Percentiles rank a stretch among this genome's conserved stretches.
Conservation (phyloP, 1,140 invertebrate genomes). For the Andrena cerasifolii region DNA sequence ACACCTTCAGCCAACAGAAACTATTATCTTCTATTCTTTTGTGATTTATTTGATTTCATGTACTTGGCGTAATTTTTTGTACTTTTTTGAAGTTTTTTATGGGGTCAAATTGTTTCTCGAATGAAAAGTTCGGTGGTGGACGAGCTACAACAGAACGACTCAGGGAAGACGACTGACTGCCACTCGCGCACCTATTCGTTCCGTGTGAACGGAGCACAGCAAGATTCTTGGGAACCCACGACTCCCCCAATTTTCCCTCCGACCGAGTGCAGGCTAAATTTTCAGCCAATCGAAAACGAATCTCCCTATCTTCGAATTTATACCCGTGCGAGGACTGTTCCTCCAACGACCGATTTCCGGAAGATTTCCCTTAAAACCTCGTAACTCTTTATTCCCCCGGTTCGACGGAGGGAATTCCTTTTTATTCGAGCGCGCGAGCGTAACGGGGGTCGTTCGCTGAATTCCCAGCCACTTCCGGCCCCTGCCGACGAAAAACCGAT, state of each 20-base stretch:
- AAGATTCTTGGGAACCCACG: neutral
- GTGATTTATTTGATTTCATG: too few relatives aligned
- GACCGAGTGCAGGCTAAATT: neutral
- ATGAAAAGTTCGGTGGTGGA: too few relatives aligned
- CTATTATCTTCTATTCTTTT: too few relatives aligned
- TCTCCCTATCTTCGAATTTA: neutral
- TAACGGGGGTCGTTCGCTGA: neutral
- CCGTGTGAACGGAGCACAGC: too few relatives aligned
- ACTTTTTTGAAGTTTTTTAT: too few relatives aligned
- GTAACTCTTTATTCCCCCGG: constrained; percentile 1
- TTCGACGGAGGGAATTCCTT: neutral
- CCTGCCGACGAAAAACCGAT: neutral
- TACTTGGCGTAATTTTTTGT: too few relatives aligned
- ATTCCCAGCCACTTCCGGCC: neutral
- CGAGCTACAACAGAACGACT: too few relatives aligned
- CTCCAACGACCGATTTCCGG: neutral
- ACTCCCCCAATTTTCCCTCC: neutral
- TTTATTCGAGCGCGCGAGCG: neutral
- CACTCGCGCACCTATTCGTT: too few relatives aligned
- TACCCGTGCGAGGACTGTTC: neutral
- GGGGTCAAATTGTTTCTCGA: too few relatives aligned
- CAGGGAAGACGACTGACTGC: too few relatives aligned
- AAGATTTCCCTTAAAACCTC: neutral
- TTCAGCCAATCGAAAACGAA: neutral
- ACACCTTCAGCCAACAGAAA: too few relatives aligned